Base-by-base conservation (phyloP, 2,113 vertebrate genomes). In the Merops nubicus region DNA sequence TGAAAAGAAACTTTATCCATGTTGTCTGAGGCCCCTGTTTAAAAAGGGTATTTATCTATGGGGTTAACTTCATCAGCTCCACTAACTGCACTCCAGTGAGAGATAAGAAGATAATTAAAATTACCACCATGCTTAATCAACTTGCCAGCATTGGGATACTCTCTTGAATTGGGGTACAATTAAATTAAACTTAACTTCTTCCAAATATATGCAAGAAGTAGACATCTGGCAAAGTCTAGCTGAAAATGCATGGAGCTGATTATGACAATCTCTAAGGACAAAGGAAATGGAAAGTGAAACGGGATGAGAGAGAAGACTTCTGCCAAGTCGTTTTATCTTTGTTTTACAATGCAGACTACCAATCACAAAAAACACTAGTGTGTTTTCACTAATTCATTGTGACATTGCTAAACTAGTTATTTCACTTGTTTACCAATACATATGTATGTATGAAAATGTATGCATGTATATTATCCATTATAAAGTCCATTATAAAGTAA, bases 61-160 rank as follows among this genome's bases (percentile, higher is more conserved):
- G 88, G 73, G 88, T 92, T 95, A 94, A 92, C 76, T 91, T 94
- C 34, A 85, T 94, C 95, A 89, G 85, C 81, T 91, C 85, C 20
- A 94, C 72, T 94, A 90, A 93, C 92, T 88, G 82, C 93, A 92
- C 90, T 94, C 88, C 88, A 91, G 92, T 93, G 96, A 93, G 92
- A 95, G 76, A 90, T 95, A 85, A 96, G 90, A 84, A 94, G 93
- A 95, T 94, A 91, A 97, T 96, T 96, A 97, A 96, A 95, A 96
- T 78, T 95, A 96, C 92, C 88, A 85, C 92, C 90, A 96, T 93
- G 88, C 79, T 96, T 96, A 96, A 96, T 96, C 93, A 96, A 94
- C 83, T 92, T 93, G 88, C 92, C 93, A 94, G 95, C 95, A 89
- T 47, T 92, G 88, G 91, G 95, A 96, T 95, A 68, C 92, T 96